Evolutionary conservation across 1,140 invertebrate species (phyloP), one percentile per base, ranked within the genome.

Genomic region (Oryctes rhinoceros): DNA sequence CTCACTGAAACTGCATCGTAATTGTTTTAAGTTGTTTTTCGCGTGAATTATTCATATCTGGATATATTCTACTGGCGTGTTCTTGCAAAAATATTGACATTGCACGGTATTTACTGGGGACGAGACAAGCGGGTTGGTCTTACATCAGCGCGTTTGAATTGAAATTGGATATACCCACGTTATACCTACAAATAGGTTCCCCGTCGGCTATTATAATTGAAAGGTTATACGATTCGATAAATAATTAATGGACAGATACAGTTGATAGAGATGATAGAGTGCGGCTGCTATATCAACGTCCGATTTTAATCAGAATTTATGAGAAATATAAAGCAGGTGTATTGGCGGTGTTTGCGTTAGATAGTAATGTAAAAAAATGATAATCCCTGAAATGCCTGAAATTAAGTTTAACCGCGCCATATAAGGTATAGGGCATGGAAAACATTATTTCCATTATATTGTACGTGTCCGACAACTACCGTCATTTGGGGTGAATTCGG

Each of bases 251-350:
- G 9, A 47, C 4, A 7, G 20, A 76, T 30, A 30, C 24, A 30
- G 24, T 30, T 30, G 37, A 76, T 76, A 48, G 1, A 76, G 1
- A 18, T 74, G 13, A 74, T 35, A 18, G 24, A 74, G 24, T 4
- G 20, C 53, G 13, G 13, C 71, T 24, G 39, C 24, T 30, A 30
- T 44, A 44, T 44, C 67, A 74, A 35, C 37, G 4, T 76, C 75
- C 7, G 37, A 49, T 76, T 76, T 30, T 76, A 47, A 76, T 76
- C 65, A 71, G 65, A 71, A 49, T 76, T 76, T 76, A 76, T 49
- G 37, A 47, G 37, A 47, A 76, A 49, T 48, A 44, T 76, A 35
- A 74, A 74, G 39, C 10, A 39, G 13, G 30, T 76, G 20, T 76
- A 48, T 76, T 20, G 24, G 65, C 13, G 24, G 11, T 71, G 47